Evolutionary conservation across 2,797 vertebrate species (phyloP), one percentile per base, ranked within the genome.

Genomic region (Gymnothorax reevesii): DNA sequence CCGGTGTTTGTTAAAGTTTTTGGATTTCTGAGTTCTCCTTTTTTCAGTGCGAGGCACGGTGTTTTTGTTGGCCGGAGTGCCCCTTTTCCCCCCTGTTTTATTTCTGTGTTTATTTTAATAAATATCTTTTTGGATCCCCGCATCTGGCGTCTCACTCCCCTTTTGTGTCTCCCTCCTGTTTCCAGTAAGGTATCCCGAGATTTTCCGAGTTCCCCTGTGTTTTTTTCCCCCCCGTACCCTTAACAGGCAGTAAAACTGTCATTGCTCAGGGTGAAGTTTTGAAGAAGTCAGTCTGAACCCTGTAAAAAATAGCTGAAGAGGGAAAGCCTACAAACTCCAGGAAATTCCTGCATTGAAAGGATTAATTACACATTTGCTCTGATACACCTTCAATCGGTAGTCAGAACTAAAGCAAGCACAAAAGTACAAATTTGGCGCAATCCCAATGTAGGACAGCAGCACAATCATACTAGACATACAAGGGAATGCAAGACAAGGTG

Each of bases 231-330:
- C n/a, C n/a, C n/a, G n/a, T n/a, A n/a, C n/a, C n/a, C n/a, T n/a
- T n/a, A n/a, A n/a, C n/a, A n/a, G 86, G 89, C 82, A 86, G 84
- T 87, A 82, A n/a, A 79, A 91, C 90, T 55, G 62, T 88, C 89
- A 92, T 89, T 92, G 91, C 91, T 89, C 80, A 69, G 20, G 73
- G 9, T 42, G 33, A 5, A 64, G 57, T 71, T 77, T n/a, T 66
- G 49, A 82, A n/a, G 80, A 42, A 86, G 49, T 42, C 33, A 79
- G 75, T 22, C 49, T 54, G 20, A 55, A 54, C 49, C 49, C 20
- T 49, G 75, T 55, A 5, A 79, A 49, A 54, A 54, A 79, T 22
- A 55, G 22, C 13, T 77, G 0, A 77, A 33, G 10, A 10, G 42
- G 60, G 20, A 62, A 62, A 62, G 22, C 33, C 12, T 62, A 20